Conservation (phyloP, 1,140 invertebrate species). For the Formica selysi region DNA sequence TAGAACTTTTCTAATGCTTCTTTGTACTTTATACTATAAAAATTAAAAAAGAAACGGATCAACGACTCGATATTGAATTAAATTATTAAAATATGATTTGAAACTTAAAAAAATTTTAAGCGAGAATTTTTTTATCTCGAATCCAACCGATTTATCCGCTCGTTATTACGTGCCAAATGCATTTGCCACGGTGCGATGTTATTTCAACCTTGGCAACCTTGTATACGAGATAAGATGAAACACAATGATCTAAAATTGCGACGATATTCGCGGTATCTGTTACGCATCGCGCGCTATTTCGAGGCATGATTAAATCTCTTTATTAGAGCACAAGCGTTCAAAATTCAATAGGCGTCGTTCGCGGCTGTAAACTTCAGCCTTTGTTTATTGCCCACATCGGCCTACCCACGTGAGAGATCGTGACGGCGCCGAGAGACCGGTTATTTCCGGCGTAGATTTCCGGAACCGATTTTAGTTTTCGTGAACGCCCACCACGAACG, state of each 20-base stretch:
- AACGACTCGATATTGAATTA: no score
- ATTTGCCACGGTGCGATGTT: neutral
- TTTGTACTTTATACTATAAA: no score
- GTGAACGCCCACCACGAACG: conserved; percentile 50
- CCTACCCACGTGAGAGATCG: conserved; percentile 47
- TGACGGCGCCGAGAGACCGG: conserved; percentile 22
- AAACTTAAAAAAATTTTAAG: no score
- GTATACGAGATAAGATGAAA: conserved; percentile 32
- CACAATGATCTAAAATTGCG: conserved; percentile 57
- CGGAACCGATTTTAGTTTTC: conserved; percentile 55
- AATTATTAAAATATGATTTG: no score
- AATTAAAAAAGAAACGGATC: no score
- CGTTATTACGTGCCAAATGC: neutral
- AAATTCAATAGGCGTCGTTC: conserved; percentile 41
- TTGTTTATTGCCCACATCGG: conserved; percentile 55
- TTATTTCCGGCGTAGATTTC: conserved; percentile 61
- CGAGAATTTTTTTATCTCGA: neutral
- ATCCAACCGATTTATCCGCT: neutral
- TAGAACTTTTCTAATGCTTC: no score
- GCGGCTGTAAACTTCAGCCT: conserved; percentile 49
- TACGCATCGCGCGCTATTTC: conserved; percentile 43
- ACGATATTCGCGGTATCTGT: neutral
- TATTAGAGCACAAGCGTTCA: conserved; percentile 39
- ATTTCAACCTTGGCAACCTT: neutral
- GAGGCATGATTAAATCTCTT: conserved; percentile 49